Percentiles rank a stretch among this genome's conserved stretches.
phyloP scores from a whole-genome alignment of 2,113 vertebrate species.

The Gobiocypris rarus region DNA sequence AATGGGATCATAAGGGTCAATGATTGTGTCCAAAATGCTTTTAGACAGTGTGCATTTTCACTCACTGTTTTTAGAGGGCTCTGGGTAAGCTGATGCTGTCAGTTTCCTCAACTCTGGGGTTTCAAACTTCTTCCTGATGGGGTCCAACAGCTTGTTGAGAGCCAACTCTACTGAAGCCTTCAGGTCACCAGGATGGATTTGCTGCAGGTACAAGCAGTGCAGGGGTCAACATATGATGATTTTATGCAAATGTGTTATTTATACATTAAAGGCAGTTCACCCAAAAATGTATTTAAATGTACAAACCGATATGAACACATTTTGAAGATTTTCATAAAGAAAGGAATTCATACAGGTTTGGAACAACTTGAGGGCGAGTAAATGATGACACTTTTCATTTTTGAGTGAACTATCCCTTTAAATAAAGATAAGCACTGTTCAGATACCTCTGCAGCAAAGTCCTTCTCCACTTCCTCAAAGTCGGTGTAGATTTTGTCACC shows the following conservation, averaged over 20 bases:
- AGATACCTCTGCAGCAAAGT: constrained; percentile 89
- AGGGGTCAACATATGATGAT: neutral
- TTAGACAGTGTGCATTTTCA: constrained; percentile 35
- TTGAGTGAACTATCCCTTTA: too few species aligned
- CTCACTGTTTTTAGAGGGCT: constrained; percentile 85
- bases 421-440: neutral
- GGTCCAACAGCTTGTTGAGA: constrained; percentile 90
- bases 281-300: too few species aligned
- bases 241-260: neutral
- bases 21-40: neutral
- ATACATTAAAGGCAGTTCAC: neutral
- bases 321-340: too few species aligned
- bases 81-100: constrained; percentile 84
- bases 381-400: too few species aligned
- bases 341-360: too few species aligned
- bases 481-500: constrained; percentile 89
- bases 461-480: constrained; percentile 88
- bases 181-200: constrained; percentile 92
- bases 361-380: too few species aligned
- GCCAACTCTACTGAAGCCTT: constrained; percentile 92
- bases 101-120: constrained; percentile 87
- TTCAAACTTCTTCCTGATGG: constrained; percentile 94
- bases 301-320: too few species aligned
- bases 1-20: neutral
- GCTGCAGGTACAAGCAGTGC: constrained; percentile 65